These are phyloP conservation scores for Tethya wilhelma DNA, from an alignment of 37 sponge, comb jelly and placozoan species.

Conservation along the genomic window DNA sequence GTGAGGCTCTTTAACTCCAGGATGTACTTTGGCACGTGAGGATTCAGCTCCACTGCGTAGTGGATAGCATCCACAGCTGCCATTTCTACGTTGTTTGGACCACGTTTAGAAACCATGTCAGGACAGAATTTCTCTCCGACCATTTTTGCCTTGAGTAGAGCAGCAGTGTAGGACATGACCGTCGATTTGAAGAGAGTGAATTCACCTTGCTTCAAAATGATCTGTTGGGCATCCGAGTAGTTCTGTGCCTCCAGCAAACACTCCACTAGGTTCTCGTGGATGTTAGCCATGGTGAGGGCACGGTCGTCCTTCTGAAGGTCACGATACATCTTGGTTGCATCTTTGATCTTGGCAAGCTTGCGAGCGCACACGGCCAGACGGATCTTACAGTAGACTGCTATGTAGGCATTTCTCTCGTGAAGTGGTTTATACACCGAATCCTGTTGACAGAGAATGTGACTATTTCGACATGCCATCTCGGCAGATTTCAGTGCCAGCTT, in stretches of 20 bases:
- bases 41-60: constrained; percentile 88
- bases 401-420: constrained; percentile 52
- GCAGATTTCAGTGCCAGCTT: constrained; percentile 50
- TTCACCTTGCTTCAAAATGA: constrained; percentile 78
- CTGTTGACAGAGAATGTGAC: constrained; percentile 22
- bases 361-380: constrained; percentile 78
- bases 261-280: constrained; percentile 84
- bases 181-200: constrained; percentile 76
- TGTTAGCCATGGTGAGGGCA: constrained; percentile 40
- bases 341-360: constrained; percentile 76
- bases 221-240: constrained; percentile 79
- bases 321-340: constrained; percentile 73
- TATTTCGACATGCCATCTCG: constrained; percentile 13
- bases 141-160: constrained; percentile 74
- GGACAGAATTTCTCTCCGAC: constrained; percentile 81
- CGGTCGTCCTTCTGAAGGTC: constrained; percentile 65
- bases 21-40: constrained; percentile 87
- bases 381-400: constrained; percentile 55
- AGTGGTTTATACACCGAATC: constrained; percentile 68
- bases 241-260: constrained; percentile 78
- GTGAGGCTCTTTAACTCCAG: constrained; percentile 82
- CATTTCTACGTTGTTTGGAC: constrained; percentile 63
- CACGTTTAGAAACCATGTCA: constrained; percentile 64
- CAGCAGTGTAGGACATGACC: constrained; percentile 77
- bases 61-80: constrained; percentile 83